Evolutionary conservation across 2,888 invertebrate species (phyloP).

Genomic region (Parasteatoda lunata): DNA sequence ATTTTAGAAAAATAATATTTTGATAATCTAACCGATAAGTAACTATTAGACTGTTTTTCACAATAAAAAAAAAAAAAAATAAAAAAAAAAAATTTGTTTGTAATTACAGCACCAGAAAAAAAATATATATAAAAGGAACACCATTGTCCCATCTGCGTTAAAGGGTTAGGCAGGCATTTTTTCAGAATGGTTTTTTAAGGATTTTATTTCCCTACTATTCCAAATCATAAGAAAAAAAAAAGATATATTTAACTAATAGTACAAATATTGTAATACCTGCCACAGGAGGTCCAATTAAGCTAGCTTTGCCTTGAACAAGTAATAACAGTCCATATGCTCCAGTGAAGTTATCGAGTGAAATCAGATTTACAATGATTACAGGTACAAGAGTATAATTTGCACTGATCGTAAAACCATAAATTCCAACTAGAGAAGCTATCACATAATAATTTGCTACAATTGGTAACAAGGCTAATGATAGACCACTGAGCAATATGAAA

Average conservation of each 20-base stretch:
- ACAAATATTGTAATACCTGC: conserved; percentile 80
- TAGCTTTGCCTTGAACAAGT: conserved; percentile 91
- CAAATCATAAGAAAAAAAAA: background rate
- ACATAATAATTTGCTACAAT: conserved; percentile 78
- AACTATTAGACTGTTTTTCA: no score
- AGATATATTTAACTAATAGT: background rate
- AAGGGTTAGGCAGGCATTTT: no score
- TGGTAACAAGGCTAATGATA: conserved; percentile 79
- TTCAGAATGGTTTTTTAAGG: no score
- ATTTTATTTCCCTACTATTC: background rate
- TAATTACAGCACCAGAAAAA: no score
- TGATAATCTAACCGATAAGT: no score
- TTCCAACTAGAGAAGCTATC: conserved; percentile 80
- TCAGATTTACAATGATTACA: conserved; percentile 90
- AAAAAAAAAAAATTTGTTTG: no score
- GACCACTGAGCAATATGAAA: conserved; percentile 79
- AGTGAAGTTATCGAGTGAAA: conserved; percentile 91
- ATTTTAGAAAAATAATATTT: no score
- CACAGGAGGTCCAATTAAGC: conserved; percentile 90
- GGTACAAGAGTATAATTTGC: conserved; percentile 94
- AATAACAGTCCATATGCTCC: conserved; percentile 91
- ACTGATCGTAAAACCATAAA: conserved; percentile 91
- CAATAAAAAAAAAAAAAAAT: no score
- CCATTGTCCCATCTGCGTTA: no score
- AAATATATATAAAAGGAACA: no score